Evolutionary conservation across 2,888 invertebrate genomes (phyloP), one percentile per base, ranked within the genome.

Genomic region (Agonopterix subpropinquella): DNA sequence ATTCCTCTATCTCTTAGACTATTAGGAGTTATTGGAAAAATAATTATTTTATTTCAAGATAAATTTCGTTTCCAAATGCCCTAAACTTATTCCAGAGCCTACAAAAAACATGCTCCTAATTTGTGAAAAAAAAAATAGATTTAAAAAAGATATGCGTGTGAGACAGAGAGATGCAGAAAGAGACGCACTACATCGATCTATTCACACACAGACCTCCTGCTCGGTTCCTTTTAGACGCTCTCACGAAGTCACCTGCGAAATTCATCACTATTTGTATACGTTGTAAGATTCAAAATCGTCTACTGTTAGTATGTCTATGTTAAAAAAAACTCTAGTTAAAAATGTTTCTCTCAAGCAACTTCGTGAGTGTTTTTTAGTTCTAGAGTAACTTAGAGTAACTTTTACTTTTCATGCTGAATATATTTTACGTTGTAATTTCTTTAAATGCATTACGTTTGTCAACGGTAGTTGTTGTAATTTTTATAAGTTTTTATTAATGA

Each of bases 191-290:
- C 87, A 86, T 85, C 84, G 81, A 85, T 81, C 84, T 77, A 79
- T 75, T 81, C 80, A 79, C 84, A 80, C 82, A 87, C 86, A 82
- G 82, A 86, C 88, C 87, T 86, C 77, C 60, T 61, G 65, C 62
- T 56, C 67, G 73, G 70, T 78, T 80, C 77, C 80, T 67, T 75
- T 79, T 81, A 73, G 81, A 74, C 54, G 80, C 80, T 66, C 78
- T 87, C 86, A 86, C 83, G 87, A 85, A 87, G 86, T 88, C 87
- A 87, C 87, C 87, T 88, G 86, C 73, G 86, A 84, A 80, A 86
- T 80, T 76, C 69, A 75, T 66, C 73, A 72, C 67, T 70, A 66
- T 72, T 64, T 73, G 63, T 75, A 73, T 64, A 42, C 54, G 51
- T 28, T 47, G 59, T 67, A 75, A 57, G 61, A 62, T 64, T 67